Conservation (phyloP, 1,140 invertebrate species). For the Pristionchus pacificus region DNA sequence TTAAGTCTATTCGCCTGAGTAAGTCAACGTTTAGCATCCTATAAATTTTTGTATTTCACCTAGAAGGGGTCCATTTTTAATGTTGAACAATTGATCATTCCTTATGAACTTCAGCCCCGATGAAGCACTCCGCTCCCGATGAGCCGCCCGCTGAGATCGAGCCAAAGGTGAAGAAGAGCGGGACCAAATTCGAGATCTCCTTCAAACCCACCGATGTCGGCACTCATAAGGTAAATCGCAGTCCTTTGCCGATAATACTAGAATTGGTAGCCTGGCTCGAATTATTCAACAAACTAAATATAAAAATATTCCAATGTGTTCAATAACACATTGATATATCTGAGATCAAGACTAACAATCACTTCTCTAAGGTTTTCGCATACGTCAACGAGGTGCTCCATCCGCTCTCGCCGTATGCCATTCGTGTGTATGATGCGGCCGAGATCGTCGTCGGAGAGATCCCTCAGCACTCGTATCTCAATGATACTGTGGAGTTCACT, state of each 20-base stretch:
- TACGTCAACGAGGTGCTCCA: conserved; percentile 55
- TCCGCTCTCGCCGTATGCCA: conserved; percentile 59
- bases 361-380: conserved; percentile 45
- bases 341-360: no score
- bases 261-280: no score
- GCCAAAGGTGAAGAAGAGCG: conserved; percentile 50
- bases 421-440: conserved; percentile 60
- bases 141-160: conserved; percentile 22
- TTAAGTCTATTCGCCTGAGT: no score
- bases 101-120: conserved; percentile 6
- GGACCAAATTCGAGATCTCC: conserved; percentile 53
- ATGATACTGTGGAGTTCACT: conserved; percentile 57
- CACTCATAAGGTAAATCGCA: conserved; percentile 42
- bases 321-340: no score
- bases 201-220: conserved; percentile 55
- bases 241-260: neutral
- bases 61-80: conserved; percentile 1
- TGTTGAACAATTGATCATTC: neutral
- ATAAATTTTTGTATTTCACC: no score
- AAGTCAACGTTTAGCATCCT: no score
- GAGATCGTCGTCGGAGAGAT: conserved; percentile 60
- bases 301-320: no score
- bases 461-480: conserved; percentile 46
- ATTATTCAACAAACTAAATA: no score
- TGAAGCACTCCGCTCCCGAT: conserved; percentile 9